These are phyloP conservation scores for Philypnodon macrostomus DNA, from an alignment of 2,797 vertebrate species.

Conservation along the genomic window DNA sequence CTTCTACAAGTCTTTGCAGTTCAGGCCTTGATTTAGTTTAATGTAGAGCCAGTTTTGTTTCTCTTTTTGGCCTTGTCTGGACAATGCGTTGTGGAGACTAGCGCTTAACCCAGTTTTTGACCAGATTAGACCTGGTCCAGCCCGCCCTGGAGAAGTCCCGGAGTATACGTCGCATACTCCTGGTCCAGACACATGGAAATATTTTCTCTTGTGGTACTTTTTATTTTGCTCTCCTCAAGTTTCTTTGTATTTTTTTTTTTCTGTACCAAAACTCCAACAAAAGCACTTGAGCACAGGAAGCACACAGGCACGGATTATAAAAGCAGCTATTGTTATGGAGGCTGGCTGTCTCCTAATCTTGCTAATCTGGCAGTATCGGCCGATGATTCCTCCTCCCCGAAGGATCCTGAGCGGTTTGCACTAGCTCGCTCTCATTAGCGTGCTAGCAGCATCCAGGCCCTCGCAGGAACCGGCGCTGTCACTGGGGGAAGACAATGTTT, in stretches of 20 bases:
- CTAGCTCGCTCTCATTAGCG: constrained; percentile 71
- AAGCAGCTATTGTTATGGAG: constrained; percentile 20
- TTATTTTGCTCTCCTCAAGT: constrained; percentile 38
- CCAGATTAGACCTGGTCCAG: too few relatives aligned
- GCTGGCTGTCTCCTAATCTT: constrained; percentile 53
- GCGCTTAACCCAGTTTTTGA: too few relatives aligned
- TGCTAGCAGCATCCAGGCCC: constrained; percentile 53
- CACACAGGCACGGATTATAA: constrained; percentile 43
- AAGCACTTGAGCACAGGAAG: constrained; percentile 34
- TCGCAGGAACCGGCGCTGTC: constrained; percentile 53
- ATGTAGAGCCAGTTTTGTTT: too few relatives aligned
- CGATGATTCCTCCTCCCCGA: constrained; percentile 42
- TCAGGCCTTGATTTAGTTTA: too few relatives aligned
- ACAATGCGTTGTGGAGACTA: too few relatives aligned
- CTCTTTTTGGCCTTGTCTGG: too few relatives aligned
- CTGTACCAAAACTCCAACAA: constrained; percentile 32
- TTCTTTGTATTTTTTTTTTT: constrained; percentile 14
- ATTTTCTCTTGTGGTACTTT: too few relatives aligned
- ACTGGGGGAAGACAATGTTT: constrained; percentile 65
- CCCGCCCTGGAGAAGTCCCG: too few relatives aligned
- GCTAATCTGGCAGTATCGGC: constrained; percentile 46
- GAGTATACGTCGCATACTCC: too few relatives aligned
- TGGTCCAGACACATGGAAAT: too few relatives aligned
- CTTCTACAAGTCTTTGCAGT: too few relatives aligned
- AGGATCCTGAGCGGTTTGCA: constrained; percentile 35